These are phyloP conservation scores for Pangasius larnaudii DNA, from an alignment of 2,797 vertebrate genomes.

Conservation along the genomic window DNA sequence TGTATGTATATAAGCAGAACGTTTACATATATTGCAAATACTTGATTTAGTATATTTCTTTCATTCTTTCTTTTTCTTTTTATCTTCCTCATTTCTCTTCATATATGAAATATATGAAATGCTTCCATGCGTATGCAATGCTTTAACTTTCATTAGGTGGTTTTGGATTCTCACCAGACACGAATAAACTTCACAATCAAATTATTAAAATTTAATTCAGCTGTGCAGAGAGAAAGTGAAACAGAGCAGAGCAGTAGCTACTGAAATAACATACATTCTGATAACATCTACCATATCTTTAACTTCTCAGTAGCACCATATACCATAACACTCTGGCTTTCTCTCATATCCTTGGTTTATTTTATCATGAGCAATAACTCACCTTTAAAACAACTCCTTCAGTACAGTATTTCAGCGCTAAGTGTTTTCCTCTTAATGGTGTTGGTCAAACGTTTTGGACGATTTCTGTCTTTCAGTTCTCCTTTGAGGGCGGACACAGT, in stretches of 20 bases:
- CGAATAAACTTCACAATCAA: not conserved
- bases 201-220: not conserved
- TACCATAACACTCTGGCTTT: not conserved
- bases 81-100: not conserved
- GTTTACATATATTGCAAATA: too few relatives aligned
- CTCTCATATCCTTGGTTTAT: not conserved
- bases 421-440: not conserved
- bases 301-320: not conserved
- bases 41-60: not conserved
- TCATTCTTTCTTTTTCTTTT: not conserved
- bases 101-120: not conserved
- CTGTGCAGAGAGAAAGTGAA: not conserved
- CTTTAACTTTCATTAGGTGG: not conserved
- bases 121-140: not conserved
- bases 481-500: not conserved
- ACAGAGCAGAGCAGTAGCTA: not conserved
- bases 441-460: not conserved
- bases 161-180: not conserved
- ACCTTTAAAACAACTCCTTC: not conserved
- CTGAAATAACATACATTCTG: not conserved
- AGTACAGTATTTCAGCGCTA: not conserved
- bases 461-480: not conserved
- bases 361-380: not conserved
- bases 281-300: not conserved
- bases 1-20: too few relatives aligned